phyloP scores from a whole-genome alignment of 1,140 invertebrate species.

The Pentalonia nigronervosa region DNA sequence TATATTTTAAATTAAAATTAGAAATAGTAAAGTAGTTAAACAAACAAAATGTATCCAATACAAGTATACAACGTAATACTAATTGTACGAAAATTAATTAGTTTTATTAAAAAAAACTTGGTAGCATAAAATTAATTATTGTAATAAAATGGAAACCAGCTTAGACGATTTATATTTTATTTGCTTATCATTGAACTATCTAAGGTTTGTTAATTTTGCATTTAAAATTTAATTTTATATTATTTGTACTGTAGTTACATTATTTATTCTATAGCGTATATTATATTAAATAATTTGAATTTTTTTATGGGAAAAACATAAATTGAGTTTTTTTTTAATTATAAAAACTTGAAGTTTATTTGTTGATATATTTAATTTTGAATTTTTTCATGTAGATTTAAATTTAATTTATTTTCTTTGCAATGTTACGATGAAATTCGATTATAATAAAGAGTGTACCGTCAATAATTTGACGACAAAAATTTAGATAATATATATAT shows the following conservation, averaged over 20 bases:
- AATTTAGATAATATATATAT: neutral
- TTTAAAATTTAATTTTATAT: neutral
- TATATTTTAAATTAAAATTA: neutral
- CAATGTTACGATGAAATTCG: neutral
- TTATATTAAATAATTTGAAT: neutral
- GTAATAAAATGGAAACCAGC: neutral
- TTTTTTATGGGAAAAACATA: neutral
- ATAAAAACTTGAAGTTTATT: neutral
- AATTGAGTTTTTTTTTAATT: neutral
- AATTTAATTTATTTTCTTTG: conserved; percentile 12
- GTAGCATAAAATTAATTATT: neutral
- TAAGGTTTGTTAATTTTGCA: neutral
- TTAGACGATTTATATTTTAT: neutral
- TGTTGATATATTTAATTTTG: neutral
- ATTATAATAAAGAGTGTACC: neutral
- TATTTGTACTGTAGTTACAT: neutral
- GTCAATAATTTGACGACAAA: neutral
- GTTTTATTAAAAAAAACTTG: neutral
- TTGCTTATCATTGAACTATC: neutral
- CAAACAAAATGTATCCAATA: neutral
- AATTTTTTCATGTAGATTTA: neutral
- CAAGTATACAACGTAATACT: neutral
- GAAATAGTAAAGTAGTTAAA: neutral
- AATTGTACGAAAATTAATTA: neutral
- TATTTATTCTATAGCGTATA: neutral